phyloP scores from a whole-genome alignment of 2,113 vertebrate species.

The Cynocephalus volans region DNA sequence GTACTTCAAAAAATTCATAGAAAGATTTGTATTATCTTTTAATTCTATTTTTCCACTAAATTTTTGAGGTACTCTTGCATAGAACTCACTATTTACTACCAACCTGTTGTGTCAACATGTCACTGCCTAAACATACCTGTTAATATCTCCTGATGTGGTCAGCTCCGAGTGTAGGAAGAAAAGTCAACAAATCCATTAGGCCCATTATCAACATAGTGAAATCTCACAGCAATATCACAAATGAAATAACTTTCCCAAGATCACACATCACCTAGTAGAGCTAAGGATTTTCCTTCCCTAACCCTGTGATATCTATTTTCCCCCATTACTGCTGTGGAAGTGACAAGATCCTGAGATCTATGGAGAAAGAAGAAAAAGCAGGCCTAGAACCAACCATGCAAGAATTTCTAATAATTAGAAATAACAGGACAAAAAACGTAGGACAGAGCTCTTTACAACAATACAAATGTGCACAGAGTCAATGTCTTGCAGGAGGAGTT shows the following conservation, averaged over 20 bases:
- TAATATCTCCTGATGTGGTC: not conserved
- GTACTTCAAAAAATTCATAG: no score
- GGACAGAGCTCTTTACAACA: not conserved
- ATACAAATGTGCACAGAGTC: not conserved
- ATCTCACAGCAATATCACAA: conserved; percentile 4
- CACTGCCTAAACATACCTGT: not conserved
- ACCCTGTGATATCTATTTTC: not conserved
- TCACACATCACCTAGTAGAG: not conserved
- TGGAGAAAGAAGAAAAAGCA: not conserved
- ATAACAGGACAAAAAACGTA: not conserved
- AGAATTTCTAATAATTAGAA: not conserved
- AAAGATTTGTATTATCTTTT: no score
- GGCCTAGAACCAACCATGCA: not conserved
- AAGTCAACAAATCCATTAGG: not conserved
- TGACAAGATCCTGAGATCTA: not conserved
- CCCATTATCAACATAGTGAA: not conserved
- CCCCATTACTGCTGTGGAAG: not conserved
- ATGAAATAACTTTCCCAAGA: not conserved
- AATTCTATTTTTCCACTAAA: no score
- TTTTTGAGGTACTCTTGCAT: no score
- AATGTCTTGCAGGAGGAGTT: not conserved
- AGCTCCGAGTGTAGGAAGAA: not conserved
- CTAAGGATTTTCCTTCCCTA: not conserved
- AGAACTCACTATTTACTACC: not conserved
- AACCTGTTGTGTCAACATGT: not conserved